Evolutionary conservation across 2,888 invertebrate genomes (phyloP), one percentile per base, ranked within the genome.

Genomic region (Eledona agricola): DNA sequence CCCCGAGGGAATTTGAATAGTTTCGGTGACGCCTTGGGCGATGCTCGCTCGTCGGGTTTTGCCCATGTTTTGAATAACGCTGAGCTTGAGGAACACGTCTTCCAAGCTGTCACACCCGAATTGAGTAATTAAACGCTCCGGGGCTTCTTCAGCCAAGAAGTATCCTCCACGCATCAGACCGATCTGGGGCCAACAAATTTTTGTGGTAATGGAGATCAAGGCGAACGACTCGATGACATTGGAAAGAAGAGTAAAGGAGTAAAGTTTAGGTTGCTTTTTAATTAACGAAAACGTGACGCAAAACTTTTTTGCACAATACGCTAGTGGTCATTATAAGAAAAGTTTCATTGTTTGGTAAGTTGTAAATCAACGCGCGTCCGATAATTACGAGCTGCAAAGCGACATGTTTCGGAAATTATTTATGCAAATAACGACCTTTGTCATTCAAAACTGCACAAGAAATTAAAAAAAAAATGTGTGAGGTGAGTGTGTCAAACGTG

Each of bases 131-230:
- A 92, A 78, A 49, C 80, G 83, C n/a, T 77, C 78, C 1, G 92
- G 92, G 0, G 90, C 83, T 71, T 91, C 90, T 70, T 92, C 92
- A 0, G 91, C 92, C n/a, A 92, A 75, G 77, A 92, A 89, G 65
- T 84, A 84, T 2, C 92, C 92, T 7, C 92, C 89, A 56, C 92
- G 82, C 87, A 92, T 87, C 4, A 92, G 77, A 1, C 91, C 92
- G 67, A 92, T 92, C 89, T 89, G 13, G 6, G 11, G 11, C 16
- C 13, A 19, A 16, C 19, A 35, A 35, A 35, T 9, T 19, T 34
- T 32, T 5, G 19, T 19, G 19, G 19, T 7, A 29, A 29, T 40
- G 19, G 28, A 35, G 42, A 43, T 34, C 42, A 42, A 42, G 28
- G 42, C 15, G 19, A 34, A 23, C 46, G 7, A 7, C 43, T 28